Evolutionary conservation across 1,140 invertebrate genomes (phyloP).

Genomic region (Ceratosolen fusciceps): DNA sequence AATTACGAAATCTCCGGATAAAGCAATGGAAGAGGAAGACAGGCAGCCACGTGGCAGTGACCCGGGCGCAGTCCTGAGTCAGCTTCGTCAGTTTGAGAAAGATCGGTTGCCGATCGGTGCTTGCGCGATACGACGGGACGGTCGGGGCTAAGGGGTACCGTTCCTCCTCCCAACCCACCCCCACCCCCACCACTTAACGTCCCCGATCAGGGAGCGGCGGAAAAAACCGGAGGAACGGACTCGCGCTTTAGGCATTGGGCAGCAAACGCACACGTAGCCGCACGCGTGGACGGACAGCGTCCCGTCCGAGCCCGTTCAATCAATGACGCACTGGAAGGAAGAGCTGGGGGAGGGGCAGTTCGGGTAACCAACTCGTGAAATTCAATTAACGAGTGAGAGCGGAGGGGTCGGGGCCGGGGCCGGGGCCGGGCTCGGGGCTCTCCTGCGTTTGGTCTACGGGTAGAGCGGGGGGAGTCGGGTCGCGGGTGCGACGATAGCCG

Average conservation of each 20-base stretch:
- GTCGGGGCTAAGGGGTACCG: no score
- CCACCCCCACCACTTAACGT: no score
- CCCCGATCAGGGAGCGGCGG: no score
- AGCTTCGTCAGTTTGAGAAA: conserved; percentile 48
- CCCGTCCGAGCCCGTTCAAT: not conserved
- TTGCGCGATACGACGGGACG: conserved; percentile 22
- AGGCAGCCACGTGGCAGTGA: not conserved
- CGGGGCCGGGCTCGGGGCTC: conserved; percentile 62
- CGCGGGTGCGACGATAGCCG: conserved; percentile 18
- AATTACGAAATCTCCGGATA: conserved; percentile 38
- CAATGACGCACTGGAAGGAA: conserved; percentile 9
- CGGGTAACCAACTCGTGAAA: conserved; percentile 72
- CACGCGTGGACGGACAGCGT: no score
- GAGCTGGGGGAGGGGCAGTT: conserved; percentile 51
- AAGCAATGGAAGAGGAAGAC: conserved; percentile 34
- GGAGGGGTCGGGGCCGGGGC: conserved; percentile 62
- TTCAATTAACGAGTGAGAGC: conserved; percentile 71
- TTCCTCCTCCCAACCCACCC: no score
- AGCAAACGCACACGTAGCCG: no score
- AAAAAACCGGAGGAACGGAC: no score
- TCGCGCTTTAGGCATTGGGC: no score
- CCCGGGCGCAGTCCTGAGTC: not conserved
- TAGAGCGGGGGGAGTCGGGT: conserved; percentile 25
- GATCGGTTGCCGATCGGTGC: conserved; percentile 41
- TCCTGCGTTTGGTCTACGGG: not conserved